phyloP scores from a whole-genome alignment of 92 coral and sea anemone species.

The Porites lobata region DNA sequence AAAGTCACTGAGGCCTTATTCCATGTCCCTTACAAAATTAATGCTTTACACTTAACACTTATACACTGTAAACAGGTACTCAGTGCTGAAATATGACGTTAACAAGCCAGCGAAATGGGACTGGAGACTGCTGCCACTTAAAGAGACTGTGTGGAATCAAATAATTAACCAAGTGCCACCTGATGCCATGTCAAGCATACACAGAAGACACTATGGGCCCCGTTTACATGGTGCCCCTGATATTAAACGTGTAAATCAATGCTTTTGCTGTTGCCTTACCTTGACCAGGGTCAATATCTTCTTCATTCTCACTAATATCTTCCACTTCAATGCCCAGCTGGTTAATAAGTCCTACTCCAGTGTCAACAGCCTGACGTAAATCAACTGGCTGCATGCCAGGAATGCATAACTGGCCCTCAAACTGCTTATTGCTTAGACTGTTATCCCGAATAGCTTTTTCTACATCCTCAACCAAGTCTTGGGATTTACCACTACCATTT shows the following conservation, averaged over 20 bases:
- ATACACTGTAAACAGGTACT: too few relatives aligned
- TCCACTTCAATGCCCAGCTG: constrained; percentile 92
- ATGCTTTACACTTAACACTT: too few relatives aligned
- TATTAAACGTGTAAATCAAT: too few relatives aligned
- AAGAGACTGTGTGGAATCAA: too few relatives aligned
- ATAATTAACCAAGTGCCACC: too few relatives aligned
- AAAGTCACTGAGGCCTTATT: too few relatives aligned
- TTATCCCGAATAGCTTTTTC: constrained; percentile 49
- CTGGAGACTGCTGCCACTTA: too few relatives aligned
- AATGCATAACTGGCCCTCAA: constrained; percentile 18
- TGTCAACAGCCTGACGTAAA: constrained; percentile 57
- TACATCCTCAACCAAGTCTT: constrained; percentile 54
- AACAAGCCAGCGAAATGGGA: too few relatives aligned
- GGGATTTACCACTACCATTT: constrained; percentile 28
- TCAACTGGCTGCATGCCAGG: constrained; percentile 49
- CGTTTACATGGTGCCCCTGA: neutral
- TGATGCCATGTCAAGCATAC: too few relatives aligned
- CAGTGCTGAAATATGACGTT: too few relatives aligned
- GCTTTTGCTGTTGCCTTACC: constrained; percentile 35
- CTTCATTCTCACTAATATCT: constrained; percentile 94
- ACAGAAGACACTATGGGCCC: too few relatives aligned
- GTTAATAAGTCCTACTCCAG: constrained; percentile 71
- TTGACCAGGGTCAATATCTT: constrained; percentile 92
- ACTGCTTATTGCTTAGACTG: constrained; percentile 14
- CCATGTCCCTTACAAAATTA: too few relatives aligned